Evolutionary conservation across 2,888 invertebrate genomes (phyloP).

Genomic region (Lepidocyrtoides sp.): DNA sequence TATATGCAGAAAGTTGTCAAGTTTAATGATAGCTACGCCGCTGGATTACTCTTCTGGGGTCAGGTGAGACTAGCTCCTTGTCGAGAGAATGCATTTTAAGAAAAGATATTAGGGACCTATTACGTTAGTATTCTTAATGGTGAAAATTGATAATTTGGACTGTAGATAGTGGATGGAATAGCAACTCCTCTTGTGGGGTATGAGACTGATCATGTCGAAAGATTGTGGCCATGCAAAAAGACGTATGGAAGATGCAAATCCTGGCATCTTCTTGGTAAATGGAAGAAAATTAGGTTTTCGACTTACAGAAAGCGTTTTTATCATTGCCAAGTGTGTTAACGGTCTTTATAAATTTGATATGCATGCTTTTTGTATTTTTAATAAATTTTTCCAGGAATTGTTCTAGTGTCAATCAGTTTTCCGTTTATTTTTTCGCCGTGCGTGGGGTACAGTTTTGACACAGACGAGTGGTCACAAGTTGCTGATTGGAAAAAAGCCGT

Average conservation of each 20-base stretch:
- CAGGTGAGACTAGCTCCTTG: conserved; percentile 86
- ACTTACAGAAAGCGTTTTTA: too few relatives aligned
- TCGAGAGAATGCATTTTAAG: too few relatives aligned
- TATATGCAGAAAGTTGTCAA: conserved; percentile 90
- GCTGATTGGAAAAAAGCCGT: conserved; percentile 90
- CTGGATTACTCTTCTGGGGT: conserved; percentile 92
- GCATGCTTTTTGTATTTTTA: too few relatives aligned
- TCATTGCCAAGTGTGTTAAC: too few relatives aligned
- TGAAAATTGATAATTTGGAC: background rate
- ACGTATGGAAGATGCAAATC: conserved; percentile 93
- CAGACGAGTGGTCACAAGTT: conserved; percentile 88
- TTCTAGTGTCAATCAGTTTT: conserved; percentile 92
- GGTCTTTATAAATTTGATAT: too few relatives aligned
- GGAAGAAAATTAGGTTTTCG: too few relatives aligned
- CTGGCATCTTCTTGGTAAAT: conserved; percentile 97
- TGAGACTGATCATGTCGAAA: conserved; percentile 92
- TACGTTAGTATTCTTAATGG: background rate
- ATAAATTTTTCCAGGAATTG: conserved; percentile 90
- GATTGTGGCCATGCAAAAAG: conserved; percentile 89
- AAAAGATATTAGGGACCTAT: background rate
- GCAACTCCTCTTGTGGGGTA: conserved; percentile 96
- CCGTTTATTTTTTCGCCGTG: conserved; percentile 96
- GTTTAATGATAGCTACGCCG: conserved; percentile 87
- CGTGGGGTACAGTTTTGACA: conserved; percentile 88
- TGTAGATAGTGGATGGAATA: conserved; percentile 93